Conservation (phyloP, 2,888 invertebrate species). For the Trypoxylon attenuatum region DNA sequence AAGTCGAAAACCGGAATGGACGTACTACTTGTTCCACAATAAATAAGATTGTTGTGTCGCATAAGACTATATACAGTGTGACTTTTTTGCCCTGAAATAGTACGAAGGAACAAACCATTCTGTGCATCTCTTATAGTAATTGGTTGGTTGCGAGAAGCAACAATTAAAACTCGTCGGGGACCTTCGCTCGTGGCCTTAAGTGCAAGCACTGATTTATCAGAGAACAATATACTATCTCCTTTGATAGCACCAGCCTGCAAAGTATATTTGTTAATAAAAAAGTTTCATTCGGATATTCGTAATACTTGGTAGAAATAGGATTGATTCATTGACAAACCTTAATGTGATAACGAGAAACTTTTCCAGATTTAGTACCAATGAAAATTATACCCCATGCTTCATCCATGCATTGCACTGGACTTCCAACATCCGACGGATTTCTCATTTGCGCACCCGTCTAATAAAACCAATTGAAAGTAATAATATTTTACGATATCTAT, state of each 20-base stretch:
- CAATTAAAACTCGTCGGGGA: constrained; percentile 81
- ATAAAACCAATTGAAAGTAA: constrained; percentile 49
- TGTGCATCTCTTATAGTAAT: constrained; percentile 84
- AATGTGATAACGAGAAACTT: constrained; percentile 82
- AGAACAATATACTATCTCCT: constrained; percentile 75
- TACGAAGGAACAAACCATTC: constrained; percentile 81
- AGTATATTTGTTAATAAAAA: neutral
- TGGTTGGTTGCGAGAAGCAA: constrained; percentile 82
- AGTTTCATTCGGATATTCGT: neutral
- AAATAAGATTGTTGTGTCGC: constrained; percentile 82
- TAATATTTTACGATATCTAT: neutral
- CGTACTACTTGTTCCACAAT: constrained; percentile 84
- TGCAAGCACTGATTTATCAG: constrained; percentile 81
- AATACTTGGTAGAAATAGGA: neutral
- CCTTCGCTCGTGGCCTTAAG: constrained; percentile 85
- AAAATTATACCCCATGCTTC: constrained; percentile 83
- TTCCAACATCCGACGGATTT: constrained; percentile 77
- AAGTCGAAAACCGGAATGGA: constrained; percentile 86
- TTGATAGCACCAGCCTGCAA: constrained; percentile 62
- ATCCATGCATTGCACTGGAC: constrained; percentile 85
- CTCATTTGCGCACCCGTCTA: constrained; percentile 78
- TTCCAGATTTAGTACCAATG: constrained; percentile 84
- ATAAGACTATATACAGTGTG: constrained; percentile 83
- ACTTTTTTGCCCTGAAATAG: constrained; percentile 77
- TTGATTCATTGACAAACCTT: constrained; percentile 75